Evolutionary conservation across 1,140 invertebrate species (phyloP).

Genomic region (Tigriopus japonicus): DNA sequence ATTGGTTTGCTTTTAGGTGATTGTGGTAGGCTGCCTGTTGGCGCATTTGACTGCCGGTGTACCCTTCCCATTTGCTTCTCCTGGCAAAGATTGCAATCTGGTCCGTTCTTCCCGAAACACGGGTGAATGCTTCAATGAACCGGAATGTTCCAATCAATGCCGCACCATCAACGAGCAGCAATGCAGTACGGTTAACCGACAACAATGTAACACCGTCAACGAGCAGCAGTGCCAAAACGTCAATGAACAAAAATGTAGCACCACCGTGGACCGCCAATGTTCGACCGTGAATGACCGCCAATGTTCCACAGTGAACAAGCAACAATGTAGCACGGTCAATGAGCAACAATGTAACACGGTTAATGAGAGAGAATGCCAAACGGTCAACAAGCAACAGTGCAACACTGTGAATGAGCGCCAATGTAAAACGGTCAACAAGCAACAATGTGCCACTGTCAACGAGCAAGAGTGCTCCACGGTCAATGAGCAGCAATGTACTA

Average conservation of each 20-base stretch:
- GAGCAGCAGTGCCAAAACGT: conserved; percentile 8
- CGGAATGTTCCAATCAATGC: conserved; percentile 7
- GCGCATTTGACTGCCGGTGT: background rate
- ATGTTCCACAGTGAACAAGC: conserved; percentile 7
- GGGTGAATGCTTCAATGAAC: conserved; percentile 6
- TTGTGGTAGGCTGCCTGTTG: background rate
- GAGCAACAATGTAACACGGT: conserved; percentile 11
- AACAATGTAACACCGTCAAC: conserved; percentile 4
- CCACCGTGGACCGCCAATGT: conserved; percentile 7
- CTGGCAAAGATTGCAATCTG: background rate
- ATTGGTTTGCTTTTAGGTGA: background rate
- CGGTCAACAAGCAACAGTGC: background rate
- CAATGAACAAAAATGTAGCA: conserved; percentile 3
- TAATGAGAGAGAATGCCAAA: conserved; percentile 6
- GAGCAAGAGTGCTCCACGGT: conserved; percentile 8
- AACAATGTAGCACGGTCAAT: conserved; percentile 11
- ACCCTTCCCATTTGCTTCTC: background rate
- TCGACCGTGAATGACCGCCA: conserved; percentile 6
- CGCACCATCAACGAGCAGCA: conserved; percentile 9
- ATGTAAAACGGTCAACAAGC: conserved; percentile 10
- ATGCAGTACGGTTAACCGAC: conserved; percentile 3
- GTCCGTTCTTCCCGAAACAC: background rate
- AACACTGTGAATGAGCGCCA: conserved; percentile 4
- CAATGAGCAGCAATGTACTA: conserved; percentile 5
- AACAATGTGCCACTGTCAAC: conserved; percentile 7